These are phyloP conservation scores for Sussaba pulchella DNA, from an alignment of 2,888 invertebrate genomes.

Conservation along the genomic window DNA sequence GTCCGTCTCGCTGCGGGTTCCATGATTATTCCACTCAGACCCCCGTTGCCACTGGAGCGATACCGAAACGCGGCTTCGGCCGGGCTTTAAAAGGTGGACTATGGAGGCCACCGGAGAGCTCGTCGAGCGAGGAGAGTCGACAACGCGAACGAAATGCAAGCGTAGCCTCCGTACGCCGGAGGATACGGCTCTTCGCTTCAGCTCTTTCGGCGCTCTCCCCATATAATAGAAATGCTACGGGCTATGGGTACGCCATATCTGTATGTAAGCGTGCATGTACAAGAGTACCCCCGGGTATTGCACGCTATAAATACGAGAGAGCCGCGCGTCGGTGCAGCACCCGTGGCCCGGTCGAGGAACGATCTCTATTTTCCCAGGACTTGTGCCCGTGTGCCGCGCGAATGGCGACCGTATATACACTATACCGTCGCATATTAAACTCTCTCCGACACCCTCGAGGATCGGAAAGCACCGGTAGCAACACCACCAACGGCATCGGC, in stretches of 20 bases:
- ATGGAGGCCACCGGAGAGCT: background rate
- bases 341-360: background rate
- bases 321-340: constrained; percentile 4
- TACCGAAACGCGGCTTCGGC: constrained; percentile 13
- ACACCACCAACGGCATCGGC: background rate
- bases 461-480: constrained; percentile 44
- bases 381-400: no score
- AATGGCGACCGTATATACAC: no score
- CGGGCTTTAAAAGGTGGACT: background rate
- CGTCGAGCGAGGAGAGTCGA: constrained; percentile 24
- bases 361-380: constrained; percentile 48
- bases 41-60: background rate
- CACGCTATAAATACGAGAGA: background rate
- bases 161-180: constrained; percentile 26
- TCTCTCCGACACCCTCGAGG: constrained; percentile 51
- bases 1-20: constrained; percentile 5
- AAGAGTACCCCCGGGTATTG: background rate
- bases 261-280: background rate
- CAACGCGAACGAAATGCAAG: constrained; percentile 26
- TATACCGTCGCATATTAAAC: constrained; percentile 50
- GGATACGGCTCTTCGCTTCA: constrained; percentile 52
- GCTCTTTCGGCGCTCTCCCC: constrained; percentile 45
- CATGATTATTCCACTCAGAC: constrained; percentile 15
- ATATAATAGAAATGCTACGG: constrained; percentile 17
- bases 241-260: background rate